Evolutionary conservation across 1,140 invertebrate species (phyloP).

Genomic region (Drosophila setifemur): DNA sequence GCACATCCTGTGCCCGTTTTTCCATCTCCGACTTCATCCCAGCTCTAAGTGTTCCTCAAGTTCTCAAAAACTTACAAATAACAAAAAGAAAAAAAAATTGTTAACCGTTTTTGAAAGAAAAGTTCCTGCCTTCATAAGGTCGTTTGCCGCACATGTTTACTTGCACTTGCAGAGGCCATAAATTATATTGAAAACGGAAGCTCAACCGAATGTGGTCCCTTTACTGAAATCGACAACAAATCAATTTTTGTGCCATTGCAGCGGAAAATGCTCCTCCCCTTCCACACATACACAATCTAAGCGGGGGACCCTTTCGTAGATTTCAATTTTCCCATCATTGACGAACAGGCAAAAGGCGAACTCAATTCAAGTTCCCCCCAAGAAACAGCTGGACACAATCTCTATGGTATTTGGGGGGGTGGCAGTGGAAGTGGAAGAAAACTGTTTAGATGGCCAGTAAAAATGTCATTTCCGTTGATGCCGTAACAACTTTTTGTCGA

Average conservation of each 20-base stretch:
- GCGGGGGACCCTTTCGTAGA: constrained; percentile 34
- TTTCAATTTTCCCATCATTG: constrained; percentile 69
- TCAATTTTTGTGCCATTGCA: constrained; percentile 81
- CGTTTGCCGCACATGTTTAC: constrained; percentile 82
- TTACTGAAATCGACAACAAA: constrained; percentile 77
- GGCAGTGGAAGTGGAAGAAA: background rate
- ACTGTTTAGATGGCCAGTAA: constrained; percentile 77
- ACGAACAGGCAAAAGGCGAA: constrained; percentile 41
- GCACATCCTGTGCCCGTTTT: constrained; percentile 47
- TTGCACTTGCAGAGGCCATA: constrained; percentile 72
- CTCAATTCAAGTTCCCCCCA: constrained; percentile 7
- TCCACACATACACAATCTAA: background rate
- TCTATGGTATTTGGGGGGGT: constrained; percentile 23
- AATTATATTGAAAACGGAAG: constrained; percentile 78
- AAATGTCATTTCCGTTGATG: constrained; percentile 79
- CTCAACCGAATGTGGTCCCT: constrained; percentile 20
- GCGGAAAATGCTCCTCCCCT: constrained; percentile 53
- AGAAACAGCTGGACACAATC: constrained; percentile 48
- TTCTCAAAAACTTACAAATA: constrained; percentile 58
- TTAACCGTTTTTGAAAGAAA: constrained; percentile 58
- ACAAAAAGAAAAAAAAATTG: constrained; percentile 47
- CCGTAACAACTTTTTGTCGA: constrained; percentile 73
- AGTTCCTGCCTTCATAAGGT: constrained; percentile 73
- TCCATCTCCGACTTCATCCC: background rate
- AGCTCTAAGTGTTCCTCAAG: constrained; percentile 38